Evolutionary conservation across 2,797 vertebrate genomes (phyloP).

Genomic region (Picus viridis): DNA sequence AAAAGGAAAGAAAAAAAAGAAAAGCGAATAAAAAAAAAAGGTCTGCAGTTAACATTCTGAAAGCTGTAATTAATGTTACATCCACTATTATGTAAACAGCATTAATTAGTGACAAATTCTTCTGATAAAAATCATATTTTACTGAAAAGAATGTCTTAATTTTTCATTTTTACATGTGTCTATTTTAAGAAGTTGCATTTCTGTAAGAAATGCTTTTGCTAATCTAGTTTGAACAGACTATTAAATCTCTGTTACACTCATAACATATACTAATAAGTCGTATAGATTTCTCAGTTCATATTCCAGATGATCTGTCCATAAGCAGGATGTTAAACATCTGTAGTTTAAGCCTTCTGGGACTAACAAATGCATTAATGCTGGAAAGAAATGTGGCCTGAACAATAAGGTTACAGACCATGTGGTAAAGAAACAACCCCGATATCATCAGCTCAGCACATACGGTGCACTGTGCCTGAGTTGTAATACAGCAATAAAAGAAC

Average conservation of each 20-base stretch:
- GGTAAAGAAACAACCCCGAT: conserved; percentile 65
- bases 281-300: conserved; percentile 84
- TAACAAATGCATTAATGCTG: conserved; percentile 92
- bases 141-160: conserved; percentile 73
- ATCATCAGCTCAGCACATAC: conserved; percentile 62
- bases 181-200: conserved; percentile 76
- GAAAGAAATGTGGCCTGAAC: conserved; percentile 91
- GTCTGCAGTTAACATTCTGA: conserved; percentile 77
- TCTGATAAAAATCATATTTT: conserved; percentile 76
- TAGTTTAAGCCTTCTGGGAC: conserved; percentile 91
- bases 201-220: conserved; percentile 77
- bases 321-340: conserved; percentile 86
- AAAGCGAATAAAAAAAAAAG: conserved; percentile 60
- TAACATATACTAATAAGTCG: conserved; percentile 82
- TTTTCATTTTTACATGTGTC: conserved; percentile 68
- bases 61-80: conserved; percentile 81
- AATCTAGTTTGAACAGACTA: conserved; percentile 82
- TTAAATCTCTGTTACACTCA: conserved; percentile 80
- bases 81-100: conserved; percentile 78
- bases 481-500: conserved; percentile 58
- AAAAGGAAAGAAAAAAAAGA: conserved; percentile 61
- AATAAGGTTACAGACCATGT: conserved; percentile 85
- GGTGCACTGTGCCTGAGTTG: conserved; percentile 49
- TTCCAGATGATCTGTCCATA: conserved; percentile 84
- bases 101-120: conserved; percentile 79